Percentiles rank a stretch among this genome's conserved stretches.
These are phyloP conservation scores for Galaxea fascicularis DNA, from an alignment of 92 coral and sea anemone species.

Conservation along the genomic window DNA sequence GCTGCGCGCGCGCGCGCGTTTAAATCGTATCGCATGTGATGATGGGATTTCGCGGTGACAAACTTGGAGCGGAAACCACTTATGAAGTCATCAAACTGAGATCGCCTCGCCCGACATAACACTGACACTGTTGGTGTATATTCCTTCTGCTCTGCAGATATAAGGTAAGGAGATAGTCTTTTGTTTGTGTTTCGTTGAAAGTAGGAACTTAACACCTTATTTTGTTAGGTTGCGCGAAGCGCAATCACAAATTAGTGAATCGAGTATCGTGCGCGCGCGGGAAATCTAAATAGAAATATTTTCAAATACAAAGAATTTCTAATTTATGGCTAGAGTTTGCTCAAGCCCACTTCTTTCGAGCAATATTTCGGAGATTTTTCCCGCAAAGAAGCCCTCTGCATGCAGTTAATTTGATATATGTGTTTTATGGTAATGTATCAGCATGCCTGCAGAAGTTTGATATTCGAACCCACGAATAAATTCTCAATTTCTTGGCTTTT, in stretches of 20 bases:
- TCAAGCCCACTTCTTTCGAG: background rate
- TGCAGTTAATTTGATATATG: background rate
- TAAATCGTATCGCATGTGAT: conserved; percentile 11
- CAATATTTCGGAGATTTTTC: background rate
- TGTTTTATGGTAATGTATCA: background rate
- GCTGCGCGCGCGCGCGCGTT: conserved; percentile 26
- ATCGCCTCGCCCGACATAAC: conserved; percentile 19
- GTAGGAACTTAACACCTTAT: background rate
- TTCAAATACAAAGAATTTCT: background rate
- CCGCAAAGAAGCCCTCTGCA: background rate
- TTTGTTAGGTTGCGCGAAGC: background rate
- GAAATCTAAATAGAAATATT: conserved; percentile 28
- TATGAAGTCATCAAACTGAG: conserved; percentile 39
- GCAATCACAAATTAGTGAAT: background rate
- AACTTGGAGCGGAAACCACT: conserved; percentile 10
- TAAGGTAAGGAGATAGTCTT: conserved; percentile 20
- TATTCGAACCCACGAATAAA: background rate
- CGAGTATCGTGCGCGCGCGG: conserved; percentile 36
- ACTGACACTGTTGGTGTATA: background rate
- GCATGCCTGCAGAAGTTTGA: background rate
- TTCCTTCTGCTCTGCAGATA: background rate
- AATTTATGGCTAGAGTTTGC: background rate
- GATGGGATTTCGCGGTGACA: conserved; percentile 33
- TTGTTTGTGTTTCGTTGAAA: background rate
- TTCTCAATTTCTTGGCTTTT: background rate